A percentile compares a stretch with the other conserved stretches of the same genome.
phyloP scores from a whole-genome alignment of 2,113 vertebrate species.

The Mungos mungo region DNA sequence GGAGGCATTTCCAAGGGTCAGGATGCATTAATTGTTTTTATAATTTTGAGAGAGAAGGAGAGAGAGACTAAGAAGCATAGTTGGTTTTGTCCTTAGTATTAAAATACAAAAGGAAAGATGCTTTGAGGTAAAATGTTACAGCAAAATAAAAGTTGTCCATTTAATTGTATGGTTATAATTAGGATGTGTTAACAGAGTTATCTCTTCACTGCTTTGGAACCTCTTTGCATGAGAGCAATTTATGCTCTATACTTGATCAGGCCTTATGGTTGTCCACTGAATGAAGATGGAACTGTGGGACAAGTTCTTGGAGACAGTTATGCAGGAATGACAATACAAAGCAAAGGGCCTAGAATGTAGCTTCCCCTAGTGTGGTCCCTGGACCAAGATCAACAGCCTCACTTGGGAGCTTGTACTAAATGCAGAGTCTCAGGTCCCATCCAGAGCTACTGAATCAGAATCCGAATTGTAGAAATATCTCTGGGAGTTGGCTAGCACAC shows the following conservation, averaged over 20 bases:
- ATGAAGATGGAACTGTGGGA: background rate
- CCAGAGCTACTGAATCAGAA: background rate
- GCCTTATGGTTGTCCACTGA: constrained; percentile 13
- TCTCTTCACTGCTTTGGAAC: constrained; percentile 29
- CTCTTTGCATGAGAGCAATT: constrained; percentile 25
- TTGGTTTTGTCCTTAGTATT: constrained; percentile 68
- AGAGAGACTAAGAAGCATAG: background rate
- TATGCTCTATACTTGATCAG: constrained; percentile 4
- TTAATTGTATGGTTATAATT: constrained; percentile 53
- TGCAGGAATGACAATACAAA: background rate
- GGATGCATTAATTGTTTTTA: constrained; percentile 84
- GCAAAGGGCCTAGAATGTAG: background rate
- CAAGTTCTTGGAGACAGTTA: constrained; percentile 30
- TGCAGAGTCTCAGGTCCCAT: background rate
- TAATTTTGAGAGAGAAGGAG: constrained; percentile 68
- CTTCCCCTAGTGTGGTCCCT: too few relatives aligned
- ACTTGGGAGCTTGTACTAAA: background rate
- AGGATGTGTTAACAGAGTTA: constrained; percentile 28
- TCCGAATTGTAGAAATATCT: background rate
- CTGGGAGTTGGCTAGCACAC: background rate
- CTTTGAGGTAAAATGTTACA: constrained; percentile 63
- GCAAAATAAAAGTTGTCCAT: constrained; percentile 59
- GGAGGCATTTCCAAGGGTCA: constrained; percentile 87
- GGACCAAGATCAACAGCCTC: background rate
- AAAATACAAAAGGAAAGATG: constrained; percentile 64